Evolutionary conservation across 1,140 invertebrate species (phyloP), one percentile per base, ranked within the genome.

Genomic region (Aplysia californica): DNA sequence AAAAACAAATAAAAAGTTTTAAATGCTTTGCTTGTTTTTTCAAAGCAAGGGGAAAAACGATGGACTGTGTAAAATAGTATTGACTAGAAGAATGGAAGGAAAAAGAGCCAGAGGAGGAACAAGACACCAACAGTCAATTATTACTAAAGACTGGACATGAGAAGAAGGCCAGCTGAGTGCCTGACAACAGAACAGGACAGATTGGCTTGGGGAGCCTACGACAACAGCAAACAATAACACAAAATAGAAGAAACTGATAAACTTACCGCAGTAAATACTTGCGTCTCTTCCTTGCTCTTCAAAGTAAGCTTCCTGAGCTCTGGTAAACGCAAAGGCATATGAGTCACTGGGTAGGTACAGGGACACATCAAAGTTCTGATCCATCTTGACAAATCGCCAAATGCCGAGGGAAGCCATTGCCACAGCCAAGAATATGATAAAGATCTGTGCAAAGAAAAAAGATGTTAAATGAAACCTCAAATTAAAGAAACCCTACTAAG

Each of bases 331-430:
- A 75, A 90, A 92, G n/a, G 94, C 91, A 84, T 95, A 94, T 1
- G 93, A 92, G 61, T 91, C 91, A 78, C 92, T 91, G 0, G 94
- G 94, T 70, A 95, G 91, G 86, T 95, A 95, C 94, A 94, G 95
- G 6, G 91, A 90, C 0, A 94, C 93, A 89, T 95, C 93, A 89
- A 95, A 96, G 88, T 93, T 93, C 86, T 95, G 94, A 85, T 94
- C 92, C 56, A 96, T 87, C 65, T 91, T 86, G 35, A 92, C 86
- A 55, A 92, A 89, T 33, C 93, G 92, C 83, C 92, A 88, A 56
- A 93, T 89, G 83, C 93, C 93, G 76, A 93, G 91, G 35, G 91
- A 91, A 21, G 92, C 89, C 69, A 93, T 86, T 29, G 86, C 82
- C 36, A 93, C 26, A 21, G 93, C 93, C 67, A 93, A 86, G 23